These are phyloP conservation scores for Petrocephalus sullivani DNA, from an alignment of 2,797 vertebrate species.

Conservation along the genomic window DNA sequence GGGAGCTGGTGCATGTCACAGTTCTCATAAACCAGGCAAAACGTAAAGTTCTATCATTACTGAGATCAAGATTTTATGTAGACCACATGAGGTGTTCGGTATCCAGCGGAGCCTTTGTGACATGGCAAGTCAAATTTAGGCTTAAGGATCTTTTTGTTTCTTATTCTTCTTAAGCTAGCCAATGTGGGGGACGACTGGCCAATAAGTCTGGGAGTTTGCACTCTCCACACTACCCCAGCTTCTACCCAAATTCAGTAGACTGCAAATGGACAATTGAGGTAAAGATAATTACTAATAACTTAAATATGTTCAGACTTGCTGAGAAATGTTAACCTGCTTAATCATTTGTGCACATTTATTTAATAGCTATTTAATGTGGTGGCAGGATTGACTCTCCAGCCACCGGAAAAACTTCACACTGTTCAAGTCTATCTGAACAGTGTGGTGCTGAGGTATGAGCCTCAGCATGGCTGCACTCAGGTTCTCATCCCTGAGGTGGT, in stretches of 20 bases:
- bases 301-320: neutral
- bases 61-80: neutral
- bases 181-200: slow-evolving; percentile 49
- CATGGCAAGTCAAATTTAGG: neutral
- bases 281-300: slow-evolving; percentile 15
- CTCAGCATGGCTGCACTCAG: too few species aligned
- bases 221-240: slow-evolving; percentile 61
- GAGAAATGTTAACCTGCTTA: neutral
- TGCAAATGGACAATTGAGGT: slow-evolving; percentile 69
- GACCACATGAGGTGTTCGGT: neutral
- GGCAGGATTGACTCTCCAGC: too few species aligned
- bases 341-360: neutral
- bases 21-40: neutral
- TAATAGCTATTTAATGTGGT: neutral
- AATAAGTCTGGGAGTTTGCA: slow-evolving; percentile 43
- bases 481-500: too few species aligned
- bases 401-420: too few species aligned
- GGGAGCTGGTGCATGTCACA: neutral
- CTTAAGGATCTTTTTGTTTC: neutral
- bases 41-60: neutral
- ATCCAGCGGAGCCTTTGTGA: neutral
- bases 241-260: slow-evolving; percentile 62
- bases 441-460: too few species aligned
- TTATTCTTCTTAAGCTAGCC: slow-evolving; percentile 39
- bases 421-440: too few species aligned